Conservation (phyloP, 2,797 vertebrate species). For the Oryzias dopingdopingensis region DNA sequence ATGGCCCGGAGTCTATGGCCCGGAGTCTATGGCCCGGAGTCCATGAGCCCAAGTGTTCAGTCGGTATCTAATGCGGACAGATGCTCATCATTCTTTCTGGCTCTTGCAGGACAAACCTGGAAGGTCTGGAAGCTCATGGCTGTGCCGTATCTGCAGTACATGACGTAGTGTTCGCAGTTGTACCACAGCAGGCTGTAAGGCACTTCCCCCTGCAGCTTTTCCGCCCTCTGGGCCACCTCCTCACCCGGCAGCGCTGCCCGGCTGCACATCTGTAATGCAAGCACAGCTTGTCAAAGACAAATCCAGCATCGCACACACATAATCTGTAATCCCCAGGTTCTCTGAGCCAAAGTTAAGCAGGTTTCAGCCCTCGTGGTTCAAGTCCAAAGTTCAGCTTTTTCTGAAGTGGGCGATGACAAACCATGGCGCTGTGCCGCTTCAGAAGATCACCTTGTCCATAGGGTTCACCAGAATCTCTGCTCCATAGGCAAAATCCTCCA, state of each 20-base stretch:
- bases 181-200: conserved; percentile 92
- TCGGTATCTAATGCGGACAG: no score
- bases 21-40: no score
- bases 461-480: conserved; percentile 83
- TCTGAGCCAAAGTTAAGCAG: neutral
- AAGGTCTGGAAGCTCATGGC: conserved; percentile 86
- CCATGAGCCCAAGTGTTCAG: no score
- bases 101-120: conserved; percentile 72
- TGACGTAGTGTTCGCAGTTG: conserved; percentile 95
- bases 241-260: conserved; percentile 77
- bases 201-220: conserved; percentile 80
- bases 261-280: conserved; percentile 62
- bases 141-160: conserved; percentile 88
- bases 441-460: conserved; percentile 73
- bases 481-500: conserved; percentile 91
- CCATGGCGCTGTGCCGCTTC: no score
- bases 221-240: conserved; percentile 84
- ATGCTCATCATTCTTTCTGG: no score
- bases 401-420: no score
- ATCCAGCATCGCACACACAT: no score
- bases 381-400: neutral
- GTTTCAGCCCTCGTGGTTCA: neutral
- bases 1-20: conserved; percentile 83
- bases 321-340: neutral
- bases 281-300: neutral